phyloP scores from a whole-genome alignment of 2,113 vertebrate species.

The Oncorhynchus kisutch region DNA sequence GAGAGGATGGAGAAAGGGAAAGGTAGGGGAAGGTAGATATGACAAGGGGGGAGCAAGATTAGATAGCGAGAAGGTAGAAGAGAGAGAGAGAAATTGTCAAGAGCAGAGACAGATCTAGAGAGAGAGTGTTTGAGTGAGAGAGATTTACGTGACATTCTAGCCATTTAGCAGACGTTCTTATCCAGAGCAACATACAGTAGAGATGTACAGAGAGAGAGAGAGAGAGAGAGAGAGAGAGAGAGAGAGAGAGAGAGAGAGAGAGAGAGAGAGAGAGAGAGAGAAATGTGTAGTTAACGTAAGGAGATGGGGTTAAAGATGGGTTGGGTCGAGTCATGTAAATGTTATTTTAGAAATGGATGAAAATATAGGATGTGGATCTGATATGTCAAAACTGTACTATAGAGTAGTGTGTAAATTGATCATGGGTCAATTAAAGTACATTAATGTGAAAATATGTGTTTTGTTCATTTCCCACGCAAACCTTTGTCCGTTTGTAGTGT shows the following conservation, averaged over 20 bases:
- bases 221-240: no score
- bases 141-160: no score
- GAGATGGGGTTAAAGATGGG: conserved; percentile 13
- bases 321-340: not conserved
- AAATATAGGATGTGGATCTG: not conserved
- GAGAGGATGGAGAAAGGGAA: not conserved
- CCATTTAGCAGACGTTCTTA: no score
- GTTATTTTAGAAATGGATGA: not conserved
- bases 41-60: not conserved
- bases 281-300: no score
- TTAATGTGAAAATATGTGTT: not conserved
- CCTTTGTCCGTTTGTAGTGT: not conserved
- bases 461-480: not conserved
- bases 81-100: no score
- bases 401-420: not conserved
- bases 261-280: no score
- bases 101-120: no score
- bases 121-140: no score
- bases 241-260: no score
- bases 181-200: no score
- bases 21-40: not conserved
- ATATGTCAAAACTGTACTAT: not conserved
- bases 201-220: no score
- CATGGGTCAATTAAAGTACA: not conserved
- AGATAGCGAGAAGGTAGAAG: no score